Conservation (phyloP, 1,140 invertebrate species). For the Steinernema khuongi region DNA sequence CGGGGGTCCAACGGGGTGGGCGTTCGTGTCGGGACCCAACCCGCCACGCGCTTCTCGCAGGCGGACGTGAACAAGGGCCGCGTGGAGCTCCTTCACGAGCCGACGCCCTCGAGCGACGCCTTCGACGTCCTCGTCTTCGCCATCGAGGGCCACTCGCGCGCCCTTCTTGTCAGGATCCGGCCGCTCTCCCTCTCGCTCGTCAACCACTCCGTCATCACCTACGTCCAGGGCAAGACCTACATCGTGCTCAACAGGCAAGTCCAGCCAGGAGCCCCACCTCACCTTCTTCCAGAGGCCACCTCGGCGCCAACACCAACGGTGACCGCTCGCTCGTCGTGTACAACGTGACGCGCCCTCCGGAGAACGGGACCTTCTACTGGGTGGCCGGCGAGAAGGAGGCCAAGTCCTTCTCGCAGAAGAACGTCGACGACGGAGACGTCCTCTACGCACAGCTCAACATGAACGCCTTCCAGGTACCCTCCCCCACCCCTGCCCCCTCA, state of each 20-base stretch:
- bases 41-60: constrained; percentile 27
- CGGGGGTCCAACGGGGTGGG: constrained; percentile 28
- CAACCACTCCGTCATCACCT: constrained; percentile 51
- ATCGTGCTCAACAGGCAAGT: constrained; percentile 47
- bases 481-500: background rate
- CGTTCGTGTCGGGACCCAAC: constrained; percentile 3
- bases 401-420: constrained; percentile 49
- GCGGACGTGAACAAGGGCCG: constrained; percentile 40
- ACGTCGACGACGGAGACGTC: constrained; percentile 55
- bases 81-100: constrained; percentile 37
- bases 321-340: constrained; percentile 35
- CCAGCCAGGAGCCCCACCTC: background rate
- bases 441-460: constrained; percentile 58
- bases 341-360: constrained; percentile 39
- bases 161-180: constrained; percentile 43
- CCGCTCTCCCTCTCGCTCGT: constrained; percentile 51
- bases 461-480: constrained; percentile 47
- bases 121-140: constrained; percentile 30
- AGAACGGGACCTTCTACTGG: constrained; percentile 58
- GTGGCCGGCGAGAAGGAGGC: constrained; percentile 58
- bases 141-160: constrained; percentile 42
- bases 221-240: constrained; percentile 54
- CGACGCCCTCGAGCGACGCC: background rate
- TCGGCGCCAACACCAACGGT: constrained; percentile 56
- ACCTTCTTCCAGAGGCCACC: constrained; percentile 43